Conservation (phyloP, 2,888 invertebrate genomes). For the Folsomia manolachei region DNA sequence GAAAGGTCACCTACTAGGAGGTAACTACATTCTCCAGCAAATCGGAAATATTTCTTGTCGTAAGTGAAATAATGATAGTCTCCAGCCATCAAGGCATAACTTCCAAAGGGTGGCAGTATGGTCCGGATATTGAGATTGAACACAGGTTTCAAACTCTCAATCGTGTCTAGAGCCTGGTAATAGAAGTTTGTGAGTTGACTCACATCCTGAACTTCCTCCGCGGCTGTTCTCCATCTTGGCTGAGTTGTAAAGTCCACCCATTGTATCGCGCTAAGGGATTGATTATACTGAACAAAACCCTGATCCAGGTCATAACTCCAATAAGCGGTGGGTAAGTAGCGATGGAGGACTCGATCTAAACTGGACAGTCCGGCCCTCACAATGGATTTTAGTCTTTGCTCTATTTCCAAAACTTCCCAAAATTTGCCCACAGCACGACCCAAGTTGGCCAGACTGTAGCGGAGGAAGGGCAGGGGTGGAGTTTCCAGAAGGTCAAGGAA, state of each 20-base stretch:
- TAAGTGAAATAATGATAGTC: conserved; percentile 58
- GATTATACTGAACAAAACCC: conserved; percentile 51
- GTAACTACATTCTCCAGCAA: conserved; percentile 58
- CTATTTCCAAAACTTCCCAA: conserved; percentile 48
- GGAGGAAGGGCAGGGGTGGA: conserved; percentile 51
- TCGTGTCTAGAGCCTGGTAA: conserved; percentile 46
- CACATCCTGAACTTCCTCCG: conserved; percentile 42
- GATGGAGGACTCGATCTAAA: conserved; percentile 44
- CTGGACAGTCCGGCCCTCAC: conserved; percentile 45
- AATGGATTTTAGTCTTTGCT: conserved; percentile 42
- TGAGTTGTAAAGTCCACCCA: conserved; percentile 52
- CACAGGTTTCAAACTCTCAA: conserved; percentile 45
- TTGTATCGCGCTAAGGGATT: conserved; percentile 51
- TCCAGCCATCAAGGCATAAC: conserved; percentile 55
- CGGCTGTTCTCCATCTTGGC: conserved; percentile 48
- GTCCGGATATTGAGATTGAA: conserved; percentile 46
- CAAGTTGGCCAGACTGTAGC: conserved; percentile 42
- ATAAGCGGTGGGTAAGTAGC: conserved; percentile 44
- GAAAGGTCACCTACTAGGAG: conserved; percentile 57
- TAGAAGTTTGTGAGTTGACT: conserved; percentile 48
- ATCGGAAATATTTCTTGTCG: conserved; percentile 57
- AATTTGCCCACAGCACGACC: conserved; percentile 35
- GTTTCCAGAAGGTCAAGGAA: conserved; percentile 47
- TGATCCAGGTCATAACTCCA: conserved; percentile 48
- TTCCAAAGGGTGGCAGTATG: conserved; percentile 52